phyloP scores from a whole-genome alignment of 2,113 vertebrate species.

The Ctenomys sociabilis region DNA sequence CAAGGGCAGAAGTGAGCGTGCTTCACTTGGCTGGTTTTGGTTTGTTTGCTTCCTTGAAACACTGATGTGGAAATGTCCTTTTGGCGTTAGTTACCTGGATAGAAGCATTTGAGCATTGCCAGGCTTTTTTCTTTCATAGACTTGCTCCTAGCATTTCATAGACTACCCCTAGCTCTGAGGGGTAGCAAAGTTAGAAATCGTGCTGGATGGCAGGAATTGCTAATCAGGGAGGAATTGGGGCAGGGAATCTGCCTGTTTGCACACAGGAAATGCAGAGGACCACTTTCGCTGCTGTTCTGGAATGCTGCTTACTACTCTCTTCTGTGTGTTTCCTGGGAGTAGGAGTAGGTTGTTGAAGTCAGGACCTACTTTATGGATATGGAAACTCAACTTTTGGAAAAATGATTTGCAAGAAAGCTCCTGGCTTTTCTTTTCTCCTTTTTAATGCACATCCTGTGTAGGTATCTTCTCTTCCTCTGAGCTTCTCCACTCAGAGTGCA shows the following conservation, averaged over 20 bases:
- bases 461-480: not conserved
- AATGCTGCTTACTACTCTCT: not conserved
- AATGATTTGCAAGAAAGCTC: not conserved
- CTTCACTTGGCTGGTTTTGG: not conserved
- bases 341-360: not conserved
- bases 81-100: constrained; percentile 79
- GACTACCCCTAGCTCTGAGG: no score
- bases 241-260: not conserved
- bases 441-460: not conserved
- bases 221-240: not conserved
- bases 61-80: constrained; percentile 76
- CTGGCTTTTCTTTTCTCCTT: not conserved
- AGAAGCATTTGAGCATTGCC: constrained; percentile 76
- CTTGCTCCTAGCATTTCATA: not conserved
- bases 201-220: not conserved
- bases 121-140: constrained; percentile 52
- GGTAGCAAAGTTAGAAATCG: not conserved
- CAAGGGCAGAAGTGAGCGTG: constrained; percentile 25
- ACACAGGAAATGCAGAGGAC: not conserved
- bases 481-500: not conserved
- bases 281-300: not conserved
- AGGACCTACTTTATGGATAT: not conserved
- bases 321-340: not conserved
- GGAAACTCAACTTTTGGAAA: constrained; percentile 27
- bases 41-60: constrained; percentile 73